phyloP scores from a whole-genome alignment of 64 coral and sea anemone species.

The Montipora efflorescens region DNA sequence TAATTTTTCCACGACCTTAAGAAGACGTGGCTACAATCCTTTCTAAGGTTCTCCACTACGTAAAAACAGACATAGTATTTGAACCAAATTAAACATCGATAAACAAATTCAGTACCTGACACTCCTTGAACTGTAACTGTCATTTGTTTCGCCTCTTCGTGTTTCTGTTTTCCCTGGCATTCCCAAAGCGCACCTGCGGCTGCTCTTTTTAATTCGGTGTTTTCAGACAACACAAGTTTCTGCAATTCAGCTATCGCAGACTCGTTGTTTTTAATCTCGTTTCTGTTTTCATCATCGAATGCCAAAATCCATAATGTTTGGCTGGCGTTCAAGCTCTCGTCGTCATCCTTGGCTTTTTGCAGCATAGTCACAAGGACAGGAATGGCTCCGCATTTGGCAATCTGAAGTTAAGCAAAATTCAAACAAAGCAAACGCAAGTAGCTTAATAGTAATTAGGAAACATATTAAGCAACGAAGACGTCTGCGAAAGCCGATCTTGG shows the following conservation, averaged over 20 bases:
- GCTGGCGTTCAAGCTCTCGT: slow-evolving; percentile 41
- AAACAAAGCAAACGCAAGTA: too few relatives aligned
- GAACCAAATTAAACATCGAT: too few relatives aligned
- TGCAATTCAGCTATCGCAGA: slow-evolving; percentile 12
- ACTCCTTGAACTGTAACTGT: not conserved
- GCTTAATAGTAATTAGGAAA: too few relatives aligned
- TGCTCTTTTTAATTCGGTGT: slow-evolving; percentile 50
- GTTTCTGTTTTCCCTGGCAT: slow-evolving; percentile 66
- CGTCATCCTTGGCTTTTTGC: slow-evolving; percentile 32
- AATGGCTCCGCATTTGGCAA: slow-evolving; percentile 64
- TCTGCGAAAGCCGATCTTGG: too few relatives aligned
- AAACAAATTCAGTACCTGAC: not conserved
- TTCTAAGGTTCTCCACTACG: too few relatives aligned
- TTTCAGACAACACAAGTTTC: slow-evolving; percentile 37
- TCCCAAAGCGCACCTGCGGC: slow-evolving; percentile 86
- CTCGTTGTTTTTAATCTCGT: slow-evolving; percentile 38
- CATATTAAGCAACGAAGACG: too few relatives aligned
- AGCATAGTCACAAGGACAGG: slow-evolving; percentile 59
- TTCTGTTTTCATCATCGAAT: slow-evolving; percentile 75
- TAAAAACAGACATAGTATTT: too few relatives aligned
- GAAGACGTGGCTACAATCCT: too few relatives aligned
- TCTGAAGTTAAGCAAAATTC: slow-evolving; percentile 28
- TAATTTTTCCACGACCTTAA: too few relatives aligned
- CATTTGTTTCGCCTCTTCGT: slow-evolving; percentile 32
- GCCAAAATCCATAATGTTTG: slow-evolving; percentile 82